phyloP scores from a whole-genome alignment of 2,888 invertebrate genomes.

The Formica aserva region DNA sequence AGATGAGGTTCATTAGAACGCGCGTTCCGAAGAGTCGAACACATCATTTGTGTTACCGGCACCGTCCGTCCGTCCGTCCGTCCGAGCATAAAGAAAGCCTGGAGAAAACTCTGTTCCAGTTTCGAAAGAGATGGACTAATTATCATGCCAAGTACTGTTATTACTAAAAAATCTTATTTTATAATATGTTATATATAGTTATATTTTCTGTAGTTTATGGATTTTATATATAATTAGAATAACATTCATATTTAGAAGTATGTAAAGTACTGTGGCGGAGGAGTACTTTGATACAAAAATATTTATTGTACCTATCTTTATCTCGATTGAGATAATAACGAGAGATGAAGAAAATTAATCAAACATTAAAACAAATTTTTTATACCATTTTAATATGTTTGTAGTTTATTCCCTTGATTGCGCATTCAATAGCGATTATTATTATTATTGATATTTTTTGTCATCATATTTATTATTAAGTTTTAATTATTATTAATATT shows the following conservation, averaged over 20 bases:
- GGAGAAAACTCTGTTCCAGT: slow-evolving; percentile 7
- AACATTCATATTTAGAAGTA: neutral
- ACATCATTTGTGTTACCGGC: slow-evolving; percentile 23
- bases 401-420: neutral
- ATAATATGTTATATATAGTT: neutral
- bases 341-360: neutral
- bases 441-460: neutral
- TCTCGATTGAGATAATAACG: too few species aligned
- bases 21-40: slow-evolving; percentile 13
- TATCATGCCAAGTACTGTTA: slow-evolving; percentile 27
- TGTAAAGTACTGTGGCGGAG: neutral
- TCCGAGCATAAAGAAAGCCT: neutral
- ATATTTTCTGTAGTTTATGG: neutral
- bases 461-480: neutral
- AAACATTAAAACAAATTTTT: neutral
- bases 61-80: neutral
- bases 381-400: neutral
- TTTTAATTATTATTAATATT: neutral
- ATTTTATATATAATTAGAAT: neutral
- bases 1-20: slow-evolving; percentile 53
- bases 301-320: neutral
- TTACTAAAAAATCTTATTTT: neutral
- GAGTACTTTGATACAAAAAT: neutral
- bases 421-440: neutral
- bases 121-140: slow-evolving; percentile 21